These are phyloP conservation scores for Geodia barretti DNA, from an alignment of 37 sponge, comb jelly and placozoan genomes.

Conservation along the genomic window DNA sequence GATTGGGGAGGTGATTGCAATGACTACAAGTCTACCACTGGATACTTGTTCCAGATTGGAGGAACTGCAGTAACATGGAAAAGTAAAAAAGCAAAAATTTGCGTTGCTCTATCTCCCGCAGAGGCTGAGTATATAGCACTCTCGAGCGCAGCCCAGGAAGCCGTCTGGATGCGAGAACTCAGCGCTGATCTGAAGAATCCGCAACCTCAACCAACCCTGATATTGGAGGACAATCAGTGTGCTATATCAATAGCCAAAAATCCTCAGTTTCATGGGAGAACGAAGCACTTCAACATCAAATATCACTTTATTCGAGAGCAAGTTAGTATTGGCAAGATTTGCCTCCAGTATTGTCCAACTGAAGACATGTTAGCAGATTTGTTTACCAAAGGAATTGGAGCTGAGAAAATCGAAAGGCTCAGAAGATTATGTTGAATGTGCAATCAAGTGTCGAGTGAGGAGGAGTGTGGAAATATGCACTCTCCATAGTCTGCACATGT, in stretches of 20 bases:
- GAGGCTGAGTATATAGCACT: conserved; percentile 56
- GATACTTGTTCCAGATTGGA: conserved; percentile 35
- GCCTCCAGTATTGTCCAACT: conserved; percentile 22
- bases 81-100: conserved; percentile 31
- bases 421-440: neutral
- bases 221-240: conserved; percentile 48
- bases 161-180: conserved; percentile 50
- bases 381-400: conserved; percentile 24
- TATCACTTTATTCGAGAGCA: conserved; percentile 35
- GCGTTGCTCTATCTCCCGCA: conserved; percentile 31
- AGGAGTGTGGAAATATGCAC: neutral
- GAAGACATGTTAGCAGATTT: conserved; percentile 33
- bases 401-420: neutral
- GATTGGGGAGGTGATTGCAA: conserved; percentile 25
- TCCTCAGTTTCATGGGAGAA: conserved; percentile 34
- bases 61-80: conserved; percentile 35
- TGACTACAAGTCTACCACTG: conserved; percentile 33
- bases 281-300: conserved; percentile 36
- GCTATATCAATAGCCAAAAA: conserved; percentile 36
- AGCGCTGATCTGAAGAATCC: conserved; percentile 3
- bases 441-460: neutral
- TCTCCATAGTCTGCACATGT: neutral
- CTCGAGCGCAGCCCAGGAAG: conserved; percentile 55
- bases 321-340: conserved; percentile 5
- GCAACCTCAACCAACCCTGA: conserved; percentile 12